A percentile compares a stretch with the other conserved stretches of the same genome.
Evolutionary conservation across 2,113 vertebrate species (phyloP).

Genomic region (Eleginops maclovinus): DNA sequence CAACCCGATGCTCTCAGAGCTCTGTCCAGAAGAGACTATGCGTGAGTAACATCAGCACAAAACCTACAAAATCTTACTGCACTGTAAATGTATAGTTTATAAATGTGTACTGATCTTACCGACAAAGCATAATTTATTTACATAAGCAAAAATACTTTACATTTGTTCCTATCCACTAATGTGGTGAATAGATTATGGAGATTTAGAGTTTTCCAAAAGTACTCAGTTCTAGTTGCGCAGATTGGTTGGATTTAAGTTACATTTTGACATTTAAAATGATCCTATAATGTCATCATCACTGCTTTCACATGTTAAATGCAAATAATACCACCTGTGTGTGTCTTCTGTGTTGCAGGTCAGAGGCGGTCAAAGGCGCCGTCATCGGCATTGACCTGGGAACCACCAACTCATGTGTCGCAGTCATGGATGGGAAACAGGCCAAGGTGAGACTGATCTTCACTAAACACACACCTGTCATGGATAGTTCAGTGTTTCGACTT

Average conservation of each 20-base stretch:
- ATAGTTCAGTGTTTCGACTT: neutral
- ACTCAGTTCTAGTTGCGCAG: too few relatives aligned
- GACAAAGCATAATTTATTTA: neutral
- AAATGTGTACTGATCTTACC: neutral
- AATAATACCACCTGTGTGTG: neutral
- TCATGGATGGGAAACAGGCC: constrained; percentile 99
- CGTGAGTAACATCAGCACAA: constrained; percentile 85
- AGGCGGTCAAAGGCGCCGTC: constrained; percentile 95
- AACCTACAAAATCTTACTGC: neutral
- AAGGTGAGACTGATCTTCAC: constrained; percentile 82
- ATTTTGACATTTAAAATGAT: neutral
- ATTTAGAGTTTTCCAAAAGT: neutral
- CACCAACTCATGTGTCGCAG: constrained; percentile 98
- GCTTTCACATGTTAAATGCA: neutral
- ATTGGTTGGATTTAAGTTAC: neutral
- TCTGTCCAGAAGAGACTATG: constrained; percentile 89
- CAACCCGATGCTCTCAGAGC: constrained; percentile 85
- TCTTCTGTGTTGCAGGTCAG: constrained; percentile 87
- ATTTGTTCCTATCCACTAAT: neutral
- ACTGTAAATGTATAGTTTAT: neutral
- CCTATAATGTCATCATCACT: neutral
- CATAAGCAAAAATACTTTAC: accelerated
- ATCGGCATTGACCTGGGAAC: constrained; percentile 98
- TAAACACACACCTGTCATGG: neutral
- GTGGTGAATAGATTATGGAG: neutral